A percentile compares a stretch with the other conserved stretches of the same genome.
Evolutionary conservation across 2,888 invertebrate species (phyloP).

Genomic region (Sinodicranocentrus sp.): DNA sequence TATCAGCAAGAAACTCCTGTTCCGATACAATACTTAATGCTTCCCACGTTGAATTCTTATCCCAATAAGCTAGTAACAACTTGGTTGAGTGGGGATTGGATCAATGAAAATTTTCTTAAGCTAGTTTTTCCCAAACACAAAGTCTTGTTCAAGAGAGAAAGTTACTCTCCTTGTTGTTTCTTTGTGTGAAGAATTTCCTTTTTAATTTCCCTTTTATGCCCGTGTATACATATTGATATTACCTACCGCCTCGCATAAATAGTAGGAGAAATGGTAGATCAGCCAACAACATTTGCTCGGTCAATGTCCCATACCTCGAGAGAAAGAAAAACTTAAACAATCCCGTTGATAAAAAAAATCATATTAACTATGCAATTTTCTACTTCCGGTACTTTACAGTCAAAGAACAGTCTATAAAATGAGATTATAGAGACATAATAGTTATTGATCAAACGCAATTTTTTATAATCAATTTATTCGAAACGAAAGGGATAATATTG

Average conservation of each 20-base stretch:
- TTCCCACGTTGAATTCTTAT: too few relatives aligned
- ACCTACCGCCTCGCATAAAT: neutral
- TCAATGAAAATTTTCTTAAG: conserved; percentile 50
- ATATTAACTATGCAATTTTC: neutral
- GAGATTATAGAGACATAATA: conserved; percentile 1
- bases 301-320: conserved; percentile 52
- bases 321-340: neutral
- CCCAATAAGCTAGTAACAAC: neutral
- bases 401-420: neutral
- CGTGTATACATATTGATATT: too few relatives aligned
- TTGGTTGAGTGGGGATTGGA: conserved; percentile 13
- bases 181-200: neutral
- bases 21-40: too few relatives aligned
- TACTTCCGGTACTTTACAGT: neutral
- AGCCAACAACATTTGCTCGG: conserved; percentile 32
- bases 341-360: too few relatives aligned
- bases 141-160: neutral
- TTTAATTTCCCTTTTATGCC: neutral
- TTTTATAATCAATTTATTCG: conserved; percentile 35
- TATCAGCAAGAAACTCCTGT: too few relatives aligned
- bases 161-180: neutral
- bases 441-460: conserved; percentile 44
- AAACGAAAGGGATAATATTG: neutral
- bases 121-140: neutral
- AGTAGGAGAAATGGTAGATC: neutral